Evolutionary conservation across 1,140 invertebrate genomes (phyloP).

Genomic region (Xylocopa sonorina): DNA sequence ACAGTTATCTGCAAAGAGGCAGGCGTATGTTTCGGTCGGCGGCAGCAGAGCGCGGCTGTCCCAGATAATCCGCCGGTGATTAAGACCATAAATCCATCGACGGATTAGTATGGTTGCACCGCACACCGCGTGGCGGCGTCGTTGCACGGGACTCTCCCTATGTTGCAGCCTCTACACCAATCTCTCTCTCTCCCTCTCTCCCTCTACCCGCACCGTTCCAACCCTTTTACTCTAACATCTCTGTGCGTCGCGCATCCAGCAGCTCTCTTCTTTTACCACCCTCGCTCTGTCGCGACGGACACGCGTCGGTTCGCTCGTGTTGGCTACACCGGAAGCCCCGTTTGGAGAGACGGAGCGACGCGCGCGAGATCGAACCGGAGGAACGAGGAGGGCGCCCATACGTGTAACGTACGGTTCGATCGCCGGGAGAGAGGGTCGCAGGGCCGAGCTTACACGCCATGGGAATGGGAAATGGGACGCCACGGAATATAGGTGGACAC

Average conservation of each 20-base stretch:
- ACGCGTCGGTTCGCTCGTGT: conserved; percentile 45
- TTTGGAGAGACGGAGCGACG: background rate
- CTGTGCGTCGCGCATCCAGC: background rate
- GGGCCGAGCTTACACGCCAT: conserved; percentile 59
- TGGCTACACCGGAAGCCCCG: conserved; percentile 36
- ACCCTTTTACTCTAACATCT: background rate
- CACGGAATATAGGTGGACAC: conserved; percentile 71
- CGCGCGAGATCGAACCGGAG: background rate
- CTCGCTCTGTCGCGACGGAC: conserved; percentile 52
- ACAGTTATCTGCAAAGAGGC: conserved; percentile 81
- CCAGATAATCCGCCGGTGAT: conserved; percentile 84
- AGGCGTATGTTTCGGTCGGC: conserved; percentile 80
- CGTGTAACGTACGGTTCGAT: background rate
- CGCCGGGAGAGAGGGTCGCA: conserved; percentile 3
- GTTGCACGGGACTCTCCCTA: conserved; percentile 43
- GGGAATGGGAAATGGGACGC: conserved; percentile 71
- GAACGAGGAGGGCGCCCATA: conserved; percentile 6
- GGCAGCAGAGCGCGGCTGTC: conserved; percentile 79
- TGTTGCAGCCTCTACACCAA: conserved; percentile 33
- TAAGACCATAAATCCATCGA: conserved; percentile 85
- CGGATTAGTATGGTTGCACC: conserved; percentile 82
- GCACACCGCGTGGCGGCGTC: conserved; percentile 68
- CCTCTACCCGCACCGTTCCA: background rate
- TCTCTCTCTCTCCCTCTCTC: conserved; percentile 22
- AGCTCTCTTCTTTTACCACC: conserved; percentile 27